Conservation (phyloP, 2,113 vertebrate species). For the Grammomys surdaster region DNA sequence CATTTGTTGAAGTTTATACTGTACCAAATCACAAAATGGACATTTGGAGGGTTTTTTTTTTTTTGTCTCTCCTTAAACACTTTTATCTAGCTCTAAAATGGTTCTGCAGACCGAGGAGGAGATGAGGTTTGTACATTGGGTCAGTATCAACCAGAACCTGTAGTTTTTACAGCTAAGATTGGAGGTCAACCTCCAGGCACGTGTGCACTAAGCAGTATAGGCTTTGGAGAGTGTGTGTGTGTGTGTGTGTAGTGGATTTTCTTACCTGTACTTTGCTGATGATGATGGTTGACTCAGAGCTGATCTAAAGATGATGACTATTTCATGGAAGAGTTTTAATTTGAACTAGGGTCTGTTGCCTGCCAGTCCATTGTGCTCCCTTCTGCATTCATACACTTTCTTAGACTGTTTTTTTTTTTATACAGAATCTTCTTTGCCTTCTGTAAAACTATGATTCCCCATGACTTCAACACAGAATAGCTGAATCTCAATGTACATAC, state of each 20-base stretch:
- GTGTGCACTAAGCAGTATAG: accelerated
- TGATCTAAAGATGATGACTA: neutral
- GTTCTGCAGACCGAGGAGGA: neutral
- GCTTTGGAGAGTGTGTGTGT: accelerated
- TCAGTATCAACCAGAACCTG: neutral
- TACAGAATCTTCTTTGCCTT: neutral
- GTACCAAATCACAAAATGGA: neutral
- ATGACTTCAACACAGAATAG: neutral
- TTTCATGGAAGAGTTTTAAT: neutral
- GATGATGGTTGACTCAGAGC: neutral
- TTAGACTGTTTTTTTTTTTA: neutral
- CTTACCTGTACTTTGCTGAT: neutral
- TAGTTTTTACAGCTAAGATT: neutral
- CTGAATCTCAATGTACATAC: neutral
- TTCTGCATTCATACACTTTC: neutral
- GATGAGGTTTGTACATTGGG: neutral
- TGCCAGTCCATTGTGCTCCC: neutral
- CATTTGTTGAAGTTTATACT: neutral
- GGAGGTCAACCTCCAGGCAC: accelerated
- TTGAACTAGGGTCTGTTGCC: neutral
- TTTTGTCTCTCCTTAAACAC: neutral
- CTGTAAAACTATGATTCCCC: neutral
- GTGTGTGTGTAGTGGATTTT: neutral
- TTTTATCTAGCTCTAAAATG: neutral
- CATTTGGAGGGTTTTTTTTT: neutral